phyloP scores from a whole-genome alignment of 2,113 vertebrate genomes.

The Tragulus kanchil region DNA sequence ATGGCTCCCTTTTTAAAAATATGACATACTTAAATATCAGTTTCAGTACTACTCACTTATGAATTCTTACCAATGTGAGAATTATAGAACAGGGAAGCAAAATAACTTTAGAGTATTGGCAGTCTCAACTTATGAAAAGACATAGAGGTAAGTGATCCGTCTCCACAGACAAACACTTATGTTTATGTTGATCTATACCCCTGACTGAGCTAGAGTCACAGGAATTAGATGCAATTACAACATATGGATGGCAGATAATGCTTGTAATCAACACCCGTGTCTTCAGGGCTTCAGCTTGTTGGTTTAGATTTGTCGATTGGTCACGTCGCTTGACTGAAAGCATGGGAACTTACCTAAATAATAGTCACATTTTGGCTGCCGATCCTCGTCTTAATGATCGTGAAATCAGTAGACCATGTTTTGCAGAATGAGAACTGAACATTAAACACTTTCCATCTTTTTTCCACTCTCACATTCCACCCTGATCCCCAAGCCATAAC shows the following conservation, averaged over 20 bases:
- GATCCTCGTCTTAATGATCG: not conserved
- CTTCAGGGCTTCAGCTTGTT: not conserved
- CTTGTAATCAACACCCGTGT: not conserved
- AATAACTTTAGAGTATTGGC: not conserved
- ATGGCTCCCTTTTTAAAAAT: conserved; percentile 19
- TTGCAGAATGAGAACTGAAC: not conserved
- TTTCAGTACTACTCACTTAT: conserved; percentile 4
- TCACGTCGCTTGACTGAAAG: conserved; percentile 46
- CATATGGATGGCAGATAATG: not conserved
- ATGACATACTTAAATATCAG: not conserved
- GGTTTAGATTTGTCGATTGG: conserved; percentile 49
- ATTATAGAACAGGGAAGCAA: not conserved
- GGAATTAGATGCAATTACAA: not conserved
- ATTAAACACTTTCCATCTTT: not conserved
- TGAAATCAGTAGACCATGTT: conserved; percentile 50
- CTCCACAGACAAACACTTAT: not conserved
- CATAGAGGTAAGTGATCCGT: not conserved
- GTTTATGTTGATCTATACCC: not conserved
- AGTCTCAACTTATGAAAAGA: not conserved
- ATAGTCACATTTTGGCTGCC: conserved; percentile 5
- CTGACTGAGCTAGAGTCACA: not conserved
- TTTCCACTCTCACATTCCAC: not conserved
- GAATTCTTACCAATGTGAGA: not conserved
- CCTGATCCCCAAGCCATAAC: conserved; percentile 9
- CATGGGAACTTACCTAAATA: conserved; percentile 60